phyloP scores from a whole-genome alignment of 2,797 vertebrate genomes.

The Pampus argenteus region DNA sequence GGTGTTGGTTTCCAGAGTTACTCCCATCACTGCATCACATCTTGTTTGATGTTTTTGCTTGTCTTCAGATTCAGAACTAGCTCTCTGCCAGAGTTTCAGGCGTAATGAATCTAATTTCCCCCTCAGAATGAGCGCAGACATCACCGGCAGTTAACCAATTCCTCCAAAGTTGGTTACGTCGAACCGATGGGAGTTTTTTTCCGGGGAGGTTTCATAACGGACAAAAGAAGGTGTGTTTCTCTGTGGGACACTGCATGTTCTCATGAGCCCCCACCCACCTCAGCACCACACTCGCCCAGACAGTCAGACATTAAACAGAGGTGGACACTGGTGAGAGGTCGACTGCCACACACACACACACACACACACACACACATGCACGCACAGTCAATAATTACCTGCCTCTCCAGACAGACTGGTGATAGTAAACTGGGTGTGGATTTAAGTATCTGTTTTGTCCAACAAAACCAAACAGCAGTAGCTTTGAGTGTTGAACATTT shows the following conservation, averaged over 20 bases:
- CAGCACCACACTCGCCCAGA: constrained; percentile 3
- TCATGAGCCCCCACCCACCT: constrained; percentile 29
- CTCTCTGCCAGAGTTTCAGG: constrained; percentile 43
- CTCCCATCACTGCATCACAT: constrained; percentile 41
- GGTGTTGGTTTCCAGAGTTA: constrained; percentile 51
- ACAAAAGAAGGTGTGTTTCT: constrained; percentile 67
- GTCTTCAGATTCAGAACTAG: constrained; percentile 43
- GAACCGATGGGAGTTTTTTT: constrained; percentile 35
- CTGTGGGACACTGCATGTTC: constrained; percentile 41
- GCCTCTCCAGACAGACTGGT: constrained; percentile 49
- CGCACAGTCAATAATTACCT: constrained; percentile 63
- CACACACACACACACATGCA: constrained; percentile 27
- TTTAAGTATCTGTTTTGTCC: constrained; percentile 12
- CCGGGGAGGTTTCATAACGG: constrained; percentile 13
- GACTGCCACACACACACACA: constrained; percentile 16
- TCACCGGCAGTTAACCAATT: constrained; percentile 51
- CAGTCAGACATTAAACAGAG: constrained; percentile 71
- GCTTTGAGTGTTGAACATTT: background rate
- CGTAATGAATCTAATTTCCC: constrained; percentile 73
- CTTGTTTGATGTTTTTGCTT: constrained; percentile 56
- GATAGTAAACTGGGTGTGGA: constrained; percentile 41
- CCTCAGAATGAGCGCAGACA: constrained; percentile 52
- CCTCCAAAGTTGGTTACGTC: constrained; percentile 35
- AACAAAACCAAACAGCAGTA: constrained; percentile 26
- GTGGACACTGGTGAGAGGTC: constrained; percentile 42